These are phyloP conservation scores for Tetramorium simillimum DNA, from an alignment of 1,140 invertebrate genomes.

Conservation along the genomic window DNA sequence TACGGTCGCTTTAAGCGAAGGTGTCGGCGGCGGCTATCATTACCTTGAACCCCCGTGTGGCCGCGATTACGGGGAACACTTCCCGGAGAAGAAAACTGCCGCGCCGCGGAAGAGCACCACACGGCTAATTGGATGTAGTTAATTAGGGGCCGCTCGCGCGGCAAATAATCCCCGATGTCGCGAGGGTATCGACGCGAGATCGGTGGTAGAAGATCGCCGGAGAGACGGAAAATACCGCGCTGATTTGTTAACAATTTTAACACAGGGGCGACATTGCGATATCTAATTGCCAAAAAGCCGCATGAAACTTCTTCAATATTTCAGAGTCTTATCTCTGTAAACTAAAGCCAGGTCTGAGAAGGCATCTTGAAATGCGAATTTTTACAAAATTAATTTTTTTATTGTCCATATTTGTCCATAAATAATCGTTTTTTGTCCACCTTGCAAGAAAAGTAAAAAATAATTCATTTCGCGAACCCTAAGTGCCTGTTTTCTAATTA, in stretches of 20 bases:
- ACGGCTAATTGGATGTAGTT: conserved; percentile 67
- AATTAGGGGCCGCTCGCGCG: conserved; percentile 55
- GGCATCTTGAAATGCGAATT: too few species aligned
- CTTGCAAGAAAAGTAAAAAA: too few species aligned
- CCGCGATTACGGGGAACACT: conserved; percentile 3
- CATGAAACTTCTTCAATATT: neutral
- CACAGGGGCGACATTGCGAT: neutral
- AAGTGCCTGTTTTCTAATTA: too few species aligned
- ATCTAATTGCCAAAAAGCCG: neutral
- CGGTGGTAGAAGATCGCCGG: neutral
- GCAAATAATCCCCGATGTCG: conserved; percentile 12
- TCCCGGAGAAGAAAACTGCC: conserved; percentile 5
- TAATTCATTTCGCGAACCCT: too few species aligned
- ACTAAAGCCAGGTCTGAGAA: neutral
- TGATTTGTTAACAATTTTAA: conserved; percentile 24
- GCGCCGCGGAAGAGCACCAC: conserved; percentile 36
- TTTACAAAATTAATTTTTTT: too few species aligned
- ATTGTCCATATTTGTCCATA: too few species aligned
- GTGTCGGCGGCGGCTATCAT: conserved; percentile 6
- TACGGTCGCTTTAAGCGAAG: conserved; percentile 23
- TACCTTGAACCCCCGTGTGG: neutral
- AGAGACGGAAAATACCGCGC: neutral
- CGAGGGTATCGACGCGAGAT: conserved; percentile 21
- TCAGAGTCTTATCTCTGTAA: neutral
- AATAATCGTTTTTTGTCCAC: too few species aligned